These are phyloP conservation scores for Pipistrellus pygmaeus DNA, from an alignment of 2,797 vertebrate genomes.

Conservation along the genomic window DNA sequence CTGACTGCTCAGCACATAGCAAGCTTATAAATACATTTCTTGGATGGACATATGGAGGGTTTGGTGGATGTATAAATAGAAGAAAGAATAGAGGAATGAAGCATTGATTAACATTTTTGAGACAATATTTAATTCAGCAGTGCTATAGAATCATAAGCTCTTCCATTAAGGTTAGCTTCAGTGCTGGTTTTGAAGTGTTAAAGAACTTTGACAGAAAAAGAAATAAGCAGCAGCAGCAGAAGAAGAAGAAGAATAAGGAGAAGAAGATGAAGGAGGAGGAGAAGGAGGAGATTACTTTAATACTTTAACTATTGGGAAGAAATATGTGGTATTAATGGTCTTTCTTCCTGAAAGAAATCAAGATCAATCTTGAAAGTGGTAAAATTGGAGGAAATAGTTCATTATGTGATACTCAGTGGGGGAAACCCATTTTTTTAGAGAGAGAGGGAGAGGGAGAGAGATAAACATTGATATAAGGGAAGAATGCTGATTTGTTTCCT, in stretches of 20 bases:
- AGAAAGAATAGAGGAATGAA: not conserved
- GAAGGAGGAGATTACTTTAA: not conserved
- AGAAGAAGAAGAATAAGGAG: too few species aligned
- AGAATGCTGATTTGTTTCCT: not conserved
- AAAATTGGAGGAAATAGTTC: not conserved
- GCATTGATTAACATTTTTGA: not conserved
- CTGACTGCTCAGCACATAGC: not conserved
- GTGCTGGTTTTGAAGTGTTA: not conserved
- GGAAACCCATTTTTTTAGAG: not conserved
- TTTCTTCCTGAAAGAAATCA: constrained; percentile 15
- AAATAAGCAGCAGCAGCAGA: not conserved
- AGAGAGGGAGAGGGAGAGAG: not conserved
- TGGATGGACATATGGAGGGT: not conserved
- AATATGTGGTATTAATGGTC: not conserved
- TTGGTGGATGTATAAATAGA: not conserved
- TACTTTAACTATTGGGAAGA: not conserved
- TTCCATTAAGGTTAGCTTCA: not conserved
- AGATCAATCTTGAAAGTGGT: constrained; percentile 1
- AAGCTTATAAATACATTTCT: not conserved
- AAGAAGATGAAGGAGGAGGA: too few species aligned
- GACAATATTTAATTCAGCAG: not conserved
- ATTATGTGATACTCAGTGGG: not conserved
- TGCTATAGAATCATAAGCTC: not conserved
- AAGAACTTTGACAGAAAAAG: not conserved
- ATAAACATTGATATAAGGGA: not conserved